Base-by-base conservation (phyloP, 2,113 vertebrate species). In the Rana temporaria region DNA sequence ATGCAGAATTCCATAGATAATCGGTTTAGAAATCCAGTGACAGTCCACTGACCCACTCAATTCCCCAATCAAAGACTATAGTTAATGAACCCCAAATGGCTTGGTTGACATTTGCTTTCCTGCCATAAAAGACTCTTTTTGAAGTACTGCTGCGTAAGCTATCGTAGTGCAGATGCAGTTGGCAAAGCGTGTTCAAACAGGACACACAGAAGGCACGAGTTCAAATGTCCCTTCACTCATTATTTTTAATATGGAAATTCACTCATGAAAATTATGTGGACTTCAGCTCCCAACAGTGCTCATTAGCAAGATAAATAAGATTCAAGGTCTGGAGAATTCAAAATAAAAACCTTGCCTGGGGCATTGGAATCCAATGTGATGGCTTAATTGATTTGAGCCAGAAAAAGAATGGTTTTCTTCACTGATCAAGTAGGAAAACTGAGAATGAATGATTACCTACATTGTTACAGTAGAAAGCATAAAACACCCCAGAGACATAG, bases 391-490 rank as follows among this genome's bases (percentile, higher is more conserved):
- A 74, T 76, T 74, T 30, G 6, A 83, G 81, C 68, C 63, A 66
- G 63, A 26, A 82, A 82, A 76, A 30, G 62, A 57, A 75, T 73
- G 63, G 48, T 59, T 82, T 68, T 12, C 63, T 67, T 67, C 63
- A 48, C 63, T 59, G 52, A 82, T 64, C 62, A 66, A 79, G 26
- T 53, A 82, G 34, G 77, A 5, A 30, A 24, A 12, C 3, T 1
- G 24, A 55, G 20, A 57, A 3, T 1, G 60, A 17, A 0, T 22
- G 20, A 56, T 38, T 53, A 94, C 96, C 93, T 87, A 98, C 97
- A 0, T 96, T 96, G 76, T 96, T 96, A 87, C 97, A 99, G 82
- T 99, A 98, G 90, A 98, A 99, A 2, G 97, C 96, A 65, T 98
- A 99, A 91, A 98, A 99, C 26, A 98, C 95, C 42, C 96, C 97